Percentiles rank a stretch among this genome's conserved stretches.
Conservation (phyloP, 2,888 invertebrate species). For the Diloba caeruleocephala region DNA sequence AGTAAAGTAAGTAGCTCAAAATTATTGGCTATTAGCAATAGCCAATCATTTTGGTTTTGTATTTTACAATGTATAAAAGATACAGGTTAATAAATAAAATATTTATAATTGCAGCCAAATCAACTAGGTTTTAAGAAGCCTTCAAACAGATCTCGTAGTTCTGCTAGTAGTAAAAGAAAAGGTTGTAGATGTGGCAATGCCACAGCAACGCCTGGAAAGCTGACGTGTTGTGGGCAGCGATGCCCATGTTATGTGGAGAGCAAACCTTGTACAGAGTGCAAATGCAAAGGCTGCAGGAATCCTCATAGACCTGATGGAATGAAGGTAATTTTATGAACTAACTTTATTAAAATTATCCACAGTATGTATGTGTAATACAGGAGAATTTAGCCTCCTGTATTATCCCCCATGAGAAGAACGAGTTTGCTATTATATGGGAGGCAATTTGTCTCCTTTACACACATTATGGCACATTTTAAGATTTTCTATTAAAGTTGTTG, state of each 20-base stretch:
- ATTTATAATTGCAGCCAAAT: conserved; percentile 72
- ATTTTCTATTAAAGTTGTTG: too few species aligned
- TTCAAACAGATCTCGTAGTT: conserved; percentile 80
- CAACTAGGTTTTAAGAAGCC: conserved; percentile 85
- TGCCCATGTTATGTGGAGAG: conserved; percentile 98
- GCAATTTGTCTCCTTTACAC: too few species aligned
- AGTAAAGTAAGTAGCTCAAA: conserved; percentile 76
- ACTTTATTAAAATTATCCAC: too few species aligned
- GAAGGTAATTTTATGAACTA: conserved; percentile 88
- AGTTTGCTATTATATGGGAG: too few species aligned
- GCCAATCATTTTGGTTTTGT: background rate
- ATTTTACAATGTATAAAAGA: background rate
- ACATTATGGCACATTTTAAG: too few species aligned
- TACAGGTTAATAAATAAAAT: conserved; percentile 39
- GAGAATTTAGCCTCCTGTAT: too few species aligned
- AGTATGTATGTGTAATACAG: too few species aligned
- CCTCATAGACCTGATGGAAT: conserved; percentile 95
- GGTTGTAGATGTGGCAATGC: conserved; percentile 98
- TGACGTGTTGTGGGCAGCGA: conserved; percentile 97
- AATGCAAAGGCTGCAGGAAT: conserved; percentile 97
- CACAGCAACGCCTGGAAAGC: conserved; percentile 95
- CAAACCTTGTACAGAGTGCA: conserved; percentile 96
- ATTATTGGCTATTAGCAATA: too few species aligned
- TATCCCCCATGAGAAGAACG: too few species aligned
- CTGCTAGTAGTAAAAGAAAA: conserved; percentile 88